Base-by-base conservation (phyloP, 1,140 invertebrate species). In the Gerris buenoi region DNA sequence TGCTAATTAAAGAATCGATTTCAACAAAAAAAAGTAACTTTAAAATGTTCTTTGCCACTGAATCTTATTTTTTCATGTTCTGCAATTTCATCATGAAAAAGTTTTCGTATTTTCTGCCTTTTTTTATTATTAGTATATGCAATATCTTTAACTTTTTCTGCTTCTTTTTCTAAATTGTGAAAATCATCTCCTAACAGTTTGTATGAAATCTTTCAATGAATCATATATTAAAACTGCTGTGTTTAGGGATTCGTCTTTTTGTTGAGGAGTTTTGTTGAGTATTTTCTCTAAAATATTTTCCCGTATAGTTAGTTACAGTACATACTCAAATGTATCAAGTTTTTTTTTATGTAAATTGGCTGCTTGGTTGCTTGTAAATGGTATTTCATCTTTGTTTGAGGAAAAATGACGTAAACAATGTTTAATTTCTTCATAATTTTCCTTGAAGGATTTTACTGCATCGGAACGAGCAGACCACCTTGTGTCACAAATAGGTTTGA, bases 51-150 rank as follows among this genome's bases (percentile, higher is more conserved):
- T 56, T 56, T 56, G 46, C 46, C 46, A 56, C 46, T 56, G 46
- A 56, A 56, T 56, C 46, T 56, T 56, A 56, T n/a, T n/a, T n/a
- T 56, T 56, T 56, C 46, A 56, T 56, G n/a, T 56, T 56, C 46
- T 56, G 46, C 10, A 56, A 56, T 13, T n/a, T 56, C 46, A 56
- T 56, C 46, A 56, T 56, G 46, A n/a, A 56, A 56, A 13, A 56
- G 46, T 56, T 56, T 56, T 56, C 46, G 46, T 56, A 56, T 56
- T 56, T 56, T 56, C 46, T n/a, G 46, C 46, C n/a, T 10, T 56
- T 56, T 56, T 56, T 56, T 56, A 56, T 56, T 56, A n/a, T 56
- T n/a, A n/a, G n/a, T n/a, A n/a, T n/a, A n/a, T n/a, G n/a, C n/a
- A n/a, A n/a, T n/a, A n/a, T n/a, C n/a, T n/a, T n/a, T n/a, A n/a